Conservation (phyloP, 2,888 invertebrate species). For the Torymus tubicola region DNA sequence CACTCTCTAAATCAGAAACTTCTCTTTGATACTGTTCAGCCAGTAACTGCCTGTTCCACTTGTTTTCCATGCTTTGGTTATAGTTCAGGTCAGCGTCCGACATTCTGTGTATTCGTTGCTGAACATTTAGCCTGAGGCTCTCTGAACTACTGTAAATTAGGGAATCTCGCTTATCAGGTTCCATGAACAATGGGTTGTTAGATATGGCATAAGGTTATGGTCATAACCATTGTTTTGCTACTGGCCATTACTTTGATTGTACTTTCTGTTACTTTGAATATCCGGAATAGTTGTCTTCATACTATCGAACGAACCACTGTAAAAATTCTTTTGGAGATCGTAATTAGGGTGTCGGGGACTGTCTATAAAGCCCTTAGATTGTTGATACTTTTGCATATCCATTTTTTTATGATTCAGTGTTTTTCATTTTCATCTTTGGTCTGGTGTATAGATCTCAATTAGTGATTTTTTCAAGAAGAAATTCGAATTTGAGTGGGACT, state of each 20-base stretch:
- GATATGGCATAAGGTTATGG: slow-evolving; percentile 65
- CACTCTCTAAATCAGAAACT: slow-evolving; percentile 70
- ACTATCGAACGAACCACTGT: slow-evolving; percentile 65
- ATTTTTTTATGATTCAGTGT: slow-evolving; percentile 68
- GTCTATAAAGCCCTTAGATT: slow-evolving; percentile 32
- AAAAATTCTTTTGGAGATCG: slow-evolving; percentile 56
- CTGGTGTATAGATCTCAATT: slow-evolving; percentile 68
- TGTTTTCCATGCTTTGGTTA: slow-evolving; percentile 32
- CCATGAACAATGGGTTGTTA: no score
- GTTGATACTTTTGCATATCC: slow-evolving; percentile 62
- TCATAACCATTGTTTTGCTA: slow-evolving; percentile 66
- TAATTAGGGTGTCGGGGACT: slow-evolving; percentile 64
- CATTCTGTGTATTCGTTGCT: no score
- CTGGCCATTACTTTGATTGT: slow-evolving; percentile 62
- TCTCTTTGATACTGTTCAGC: slow-evolving; percentile 73
- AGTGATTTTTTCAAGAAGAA: slow-evolving; percentile 61
- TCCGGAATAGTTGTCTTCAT: slow-evolving; percentile 65
- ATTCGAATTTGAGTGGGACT: slow-evolving; percentile 62
- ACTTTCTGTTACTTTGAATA: slow-evolving; percentile 68
- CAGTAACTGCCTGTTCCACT: slow-evolving; percentile 61
- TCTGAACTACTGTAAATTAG: no score
- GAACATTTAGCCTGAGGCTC: no score
- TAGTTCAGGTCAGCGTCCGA: no score
- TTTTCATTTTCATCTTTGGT: slow-evolving; percentile 64
- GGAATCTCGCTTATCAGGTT: no score